Base-by-base conservation (phyloP, 2,113 vertebrate species). In the Oenanthe oenanthe region DNA sequence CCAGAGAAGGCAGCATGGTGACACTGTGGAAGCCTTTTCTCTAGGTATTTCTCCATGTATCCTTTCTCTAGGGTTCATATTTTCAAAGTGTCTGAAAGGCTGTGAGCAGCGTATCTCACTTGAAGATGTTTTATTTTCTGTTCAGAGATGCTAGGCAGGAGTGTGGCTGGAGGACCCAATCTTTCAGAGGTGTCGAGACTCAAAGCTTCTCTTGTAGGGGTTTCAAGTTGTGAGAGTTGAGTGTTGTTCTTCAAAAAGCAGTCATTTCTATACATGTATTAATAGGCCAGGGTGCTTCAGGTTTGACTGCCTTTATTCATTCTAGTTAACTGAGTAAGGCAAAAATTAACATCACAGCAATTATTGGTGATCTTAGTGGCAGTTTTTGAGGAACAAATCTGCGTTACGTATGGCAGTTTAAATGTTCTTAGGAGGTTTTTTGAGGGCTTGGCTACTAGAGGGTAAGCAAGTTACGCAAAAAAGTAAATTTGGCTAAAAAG, bases 51-150 rank as follows among this genome's bases (percentile, higher is more conserved):
- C 38, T 65, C 34, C 0, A 0, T 63, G 66, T 2, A 2, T 40
- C 28, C 38, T 58, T 81, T 78, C 61, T 68, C 13, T 50, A 24
- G 32, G 29, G 6, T 53, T 91, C 7, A 0, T 22, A 13, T 31
- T 85, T 65, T 85, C 61, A 38, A 9, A 82, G 58, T 26, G 31
- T 42, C 57, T 76, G 57, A 54, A 71, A 72, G 48, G 15, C 66
- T 45, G 2, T 63, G 31, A 72, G 31, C 36, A 54, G 73, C n/a
- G 14, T 45, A 62, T 68, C 31, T 72, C 12, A 3, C n/a, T 75
- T 78, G 72, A 38, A 65, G 68, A 63, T 7, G 36, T 60, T 84
- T 70, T 48, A 4, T 94, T 95, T 91, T 96, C 42, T 4, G 21
- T 57, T 75, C 65, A 50, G 86, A 75, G 53, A 5, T 17, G 45